Base-by-base conservation (phyloP, 2,888 invertebrate species). In the Elmis aenea region DNA sequence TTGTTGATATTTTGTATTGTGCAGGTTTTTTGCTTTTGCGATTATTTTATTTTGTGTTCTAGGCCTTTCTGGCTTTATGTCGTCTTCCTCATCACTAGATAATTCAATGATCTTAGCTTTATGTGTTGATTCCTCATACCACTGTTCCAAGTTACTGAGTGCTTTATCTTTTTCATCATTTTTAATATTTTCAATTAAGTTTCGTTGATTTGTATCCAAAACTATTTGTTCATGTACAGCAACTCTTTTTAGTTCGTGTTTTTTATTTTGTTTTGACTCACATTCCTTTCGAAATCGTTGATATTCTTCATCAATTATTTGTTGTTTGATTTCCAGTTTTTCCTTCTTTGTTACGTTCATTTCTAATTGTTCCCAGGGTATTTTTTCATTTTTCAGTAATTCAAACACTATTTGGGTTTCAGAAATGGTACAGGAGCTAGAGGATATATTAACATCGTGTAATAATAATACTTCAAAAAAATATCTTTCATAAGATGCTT, bases 391-490 rank as follows among this genome's bases (percentile, higher is more conserved):
- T 67, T 90, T 90, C 22, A 68, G 62, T 35, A 89, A 69, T 59
- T 82, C 79, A 56, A 87, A 76, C 9, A 79, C 60, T 11, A 84
- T 77, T 30, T 76, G 68, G 14, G 75, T 73, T 26, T 79, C 73
- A 23, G 77, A 73, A 15, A 85, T 64, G 2, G 75, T 74, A 51
- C 84, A 85, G 48, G 72, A 74, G 56, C 85, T 84, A 48, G 71
- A 69, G 10, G 70, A 67, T 33, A 76, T 77, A 51, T 81, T 68
- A 1, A 89, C 76, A 5, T 74, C 64, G 33, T 75, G 67, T 45
- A 72, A 66, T n/a, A 86, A 68, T 58, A 86, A 80, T 22, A 79
- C 69, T 70, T 90, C 90, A 57, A 87, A 83, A 36, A 87, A 70
- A 58, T 79, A 85, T 3, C 85, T 83, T 13, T 76, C 76, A 57